Percentiles rank a stretch among this genome's conserved stretches.
phyloP scores from a whole-genome alignment of 2,888 invertebrate genomes.

The Hydrotaea diabolus region DNA sequence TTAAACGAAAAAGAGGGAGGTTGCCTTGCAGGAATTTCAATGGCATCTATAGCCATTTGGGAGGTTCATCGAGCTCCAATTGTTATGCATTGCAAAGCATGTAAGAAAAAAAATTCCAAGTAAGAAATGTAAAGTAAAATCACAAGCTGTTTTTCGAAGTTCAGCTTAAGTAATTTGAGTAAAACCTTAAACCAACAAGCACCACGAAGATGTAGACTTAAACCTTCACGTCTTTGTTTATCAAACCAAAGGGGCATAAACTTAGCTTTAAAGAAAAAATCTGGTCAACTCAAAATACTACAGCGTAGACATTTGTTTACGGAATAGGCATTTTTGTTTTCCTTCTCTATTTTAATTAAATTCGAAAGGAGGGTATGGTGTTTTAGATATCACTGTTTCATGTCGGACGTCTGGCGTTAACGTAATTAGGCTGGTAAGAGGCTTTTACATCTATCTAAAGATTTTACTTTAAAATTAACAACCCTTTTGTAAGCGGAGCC shows the following conservation, averaged over 20 bases:
- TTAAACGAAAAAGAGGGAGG: background rate
- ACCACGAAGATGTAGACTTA: slow-evolving; percentile 63
- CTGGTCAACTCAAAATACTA: slow-evolving; percentile 31
- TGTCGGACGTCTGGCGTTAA: too few relatives aligned
- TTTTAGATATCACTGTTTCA: too few relatives aligned
- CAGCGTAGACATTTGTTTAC: slow-evolving; percentile 62
- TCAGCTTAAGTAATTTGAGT: slow-evolving; percentile 57
- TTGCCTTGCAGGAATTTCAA: background rate
- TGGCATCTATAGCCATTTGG: slow-evolving; percentile 25
- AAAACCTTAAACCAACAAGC: slow-evolving; percentile 46
- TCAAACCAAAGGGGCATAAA: background rate
- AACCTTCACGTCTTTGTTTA: background rate
- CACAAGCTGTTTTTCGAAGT: background rate
- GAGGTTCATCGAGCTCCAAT: slow-evolving; percentile 6
- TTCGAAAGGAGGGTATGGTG: too few relatives aligned
- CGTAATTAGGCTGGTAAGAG: too few relatives aligned
- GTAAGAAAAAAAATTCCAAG: slow-evolving; percentile 54
- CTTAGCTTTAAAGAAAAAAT: too few relatives aligned
- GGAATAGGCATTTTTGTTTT: too few relatives aligned
- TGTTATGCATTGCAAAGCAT: slow-evolving; percentile 19
- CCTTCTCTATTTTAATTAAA: too few relatives aligned
- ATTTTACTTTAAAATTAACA: too few relatives aligned
- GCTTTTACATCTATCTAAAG: too few relatives aligned
- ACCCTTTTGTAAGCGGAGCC: too few relatives aligned
- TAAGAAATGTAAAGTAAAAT: slow-evolving; percentile 48